Conservation (phyloP, 2,113 vertebrate genomes). For the Hypocryptadius cinnamomeus region DNA sequence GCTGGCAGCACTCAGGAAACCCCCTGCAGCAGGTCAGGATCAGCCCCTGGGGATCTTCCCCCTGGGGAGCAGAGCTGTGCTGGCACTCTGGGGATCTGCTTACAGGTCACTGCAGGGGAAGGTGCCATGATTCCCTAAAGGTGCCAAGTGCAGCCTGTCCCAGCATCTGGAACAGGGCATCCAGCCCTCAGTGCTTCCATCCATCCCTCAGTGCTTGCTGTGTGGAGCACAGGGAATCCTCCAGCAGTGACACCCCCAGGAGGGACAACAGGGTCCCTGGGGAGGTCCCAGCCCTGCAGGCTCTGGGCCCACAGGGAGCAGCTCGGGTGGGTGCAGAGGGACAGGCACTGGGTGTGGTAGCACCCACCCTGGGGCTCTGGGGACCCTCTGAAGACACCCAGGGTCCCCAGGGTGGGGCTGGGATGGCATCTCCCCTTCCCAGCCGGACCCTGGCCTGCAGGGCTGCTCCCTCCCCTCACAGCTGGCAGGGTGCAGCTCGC, state of each 20-base stretch:
- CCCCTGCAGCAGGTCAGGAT: background rate
- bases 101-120: accelerated
- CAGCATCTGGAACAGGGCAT: background rate
- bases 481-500: background rate
- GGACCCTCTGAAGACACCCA: background rate
- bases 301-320: accelerated
- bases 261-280: background rate
- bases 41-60: background rate
- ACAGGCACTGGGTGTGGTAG: background rate
- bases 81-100: accelerated
- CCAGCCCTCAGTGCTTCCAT: background rate
- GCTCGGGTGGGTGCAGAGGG: accelerated
- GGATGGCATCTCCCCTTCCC: background rate
- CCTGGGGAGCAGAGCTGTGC: background rate
- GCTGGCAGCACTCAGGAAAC: background rate
- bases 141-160: background rate
- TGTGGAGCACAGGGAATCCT: background rate
- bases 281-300: background rate
- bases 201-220: background rate
- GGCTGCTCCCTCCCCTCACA: background rate
- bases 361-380: background rate
- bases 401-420: background rate
- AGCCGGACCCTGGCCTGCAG: background rate
- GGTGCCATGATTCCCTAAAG: background rate
- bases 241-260: accelerated